Evolutionary conservation across 2,888 invertebrate species (phyloP).

Genomic region (Metalampra italica): DNA sequence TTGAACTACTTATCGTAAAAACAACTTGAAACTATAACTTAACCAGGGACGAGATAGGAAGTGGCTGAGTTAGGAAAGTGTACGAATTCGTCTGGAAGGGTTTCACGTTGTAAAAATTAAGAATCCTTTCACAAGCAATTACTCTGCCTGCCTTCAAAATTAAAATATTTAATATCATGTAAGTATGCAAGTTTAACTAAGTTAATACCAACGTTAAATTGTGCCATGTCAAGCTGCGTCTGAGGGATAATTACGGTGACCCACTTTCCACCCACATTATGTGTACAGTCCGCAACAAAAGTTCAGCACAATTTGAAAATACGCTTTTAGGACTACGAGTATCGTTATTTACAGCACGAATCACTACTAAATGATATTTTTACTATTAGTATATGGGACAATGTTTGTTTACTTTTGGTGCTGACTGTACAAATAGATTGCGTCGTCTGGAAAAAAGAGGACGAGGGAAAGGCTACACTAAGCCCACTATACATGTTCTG

Average conservation of each 20-base stretch:
- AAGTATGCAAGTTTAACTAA: slow-evolving; percentile 29
- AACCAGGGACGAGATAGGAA: no score
- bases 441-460: background rate
- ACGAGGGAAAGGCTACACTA: background rate
- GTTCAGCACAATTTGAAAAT: background rate
- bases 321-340: background rate
- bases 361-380: no score
- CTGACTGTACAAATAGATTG: background rate
- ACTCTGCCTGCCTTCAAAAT: no score
- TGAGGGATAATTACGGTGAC: slow-evolving; percentile 57
- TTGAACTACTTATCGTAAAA: no score
- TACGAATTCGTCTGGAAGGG: no score
- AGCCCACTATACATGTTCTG: background rate
- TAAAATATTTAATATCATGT: background rate
- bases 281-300: slow-evolving; percentile 14
- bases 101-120: no score
- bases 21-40: no score
- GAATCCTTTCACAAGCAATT: no score
- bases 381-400: no score
- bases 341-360: no score
- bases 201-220: slow-evolving; percentile 49
- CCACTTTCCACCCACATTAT: slow-evolving; percentile 42
- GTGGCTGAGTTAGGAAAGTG: no score
- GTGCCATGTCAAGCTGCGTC: slow-evolving; percentile 44
- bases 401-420: no score